Percentiles rank a stretch among this genome's conserved stretches.
These are phyloP conservation scores for Nymphalis c-album DNA, from an alignment of 2,888 invertebrate species.

Conservation along the genomic window DNA sequence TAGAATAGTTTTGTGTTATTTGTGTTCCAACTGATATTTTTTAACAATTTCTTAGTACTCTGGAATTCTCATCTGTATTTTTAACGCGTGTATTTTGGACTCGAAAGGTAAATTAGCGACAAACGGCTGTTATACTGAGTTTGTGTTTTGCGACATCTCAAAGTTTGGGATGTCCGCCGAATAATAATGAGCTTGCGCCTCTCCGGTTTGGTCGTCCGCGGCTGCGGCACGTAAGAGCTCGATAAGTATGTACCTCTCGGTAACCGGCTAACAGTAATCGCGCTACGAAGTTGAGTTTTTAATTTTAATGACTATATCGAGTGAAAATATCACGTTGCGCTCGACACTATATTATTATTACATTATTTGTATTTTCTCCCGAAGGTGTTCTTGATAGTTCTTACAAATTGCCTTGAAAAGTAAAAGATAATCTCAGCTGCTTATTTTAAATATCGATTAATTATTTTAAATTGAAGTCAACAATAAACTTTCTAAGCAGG, in stretches of 20 bases:
- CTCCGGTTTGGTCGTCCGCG: neutral
- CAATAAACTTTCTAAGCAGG: neutral
- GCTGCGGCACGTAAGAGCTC: neutral
- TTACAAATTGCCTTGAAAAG: too few relatives aligned
- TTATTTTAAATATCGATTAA: too few relatives aligned
- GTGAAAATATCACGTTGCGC: too few relatives aligned
- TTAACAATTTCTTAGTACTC: too few relatives aligned
- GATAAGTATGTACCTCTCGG: neutral
- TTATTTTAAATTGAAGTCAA: neutral
- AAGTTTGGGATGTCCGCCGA: conserved; percentile 6
- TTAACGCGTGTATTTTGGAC: neutral
- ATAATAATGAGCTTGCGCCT: conserved; percentile 5
- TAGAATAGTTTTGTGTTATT: too few relatives aligned
- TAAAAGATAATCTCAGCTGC: too few relatives aligned
- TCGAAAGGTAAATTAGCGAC: conserved; percentile 11
- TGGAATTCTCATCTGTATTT: neutral
- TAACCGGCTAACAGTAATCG: neutral
- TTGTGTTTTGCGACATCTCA: conserved; percentile 3
- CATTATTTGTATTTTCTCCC: too few relatives aligned
- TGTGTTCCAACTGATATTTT: too few relatives aligned
- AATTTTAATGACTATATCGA: neutral
- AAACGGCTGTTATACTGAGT: conserved; percentile 2
- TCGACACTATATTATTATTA: too few relatives aligned
- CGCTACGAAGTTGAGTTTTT: neutral
- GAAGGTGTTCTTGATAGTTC: too few relatives aligned